phyloP scores from a whole-genome alignment of 2,888 invertebrate genomes.

The Nemapogon koenigi region DNA sequence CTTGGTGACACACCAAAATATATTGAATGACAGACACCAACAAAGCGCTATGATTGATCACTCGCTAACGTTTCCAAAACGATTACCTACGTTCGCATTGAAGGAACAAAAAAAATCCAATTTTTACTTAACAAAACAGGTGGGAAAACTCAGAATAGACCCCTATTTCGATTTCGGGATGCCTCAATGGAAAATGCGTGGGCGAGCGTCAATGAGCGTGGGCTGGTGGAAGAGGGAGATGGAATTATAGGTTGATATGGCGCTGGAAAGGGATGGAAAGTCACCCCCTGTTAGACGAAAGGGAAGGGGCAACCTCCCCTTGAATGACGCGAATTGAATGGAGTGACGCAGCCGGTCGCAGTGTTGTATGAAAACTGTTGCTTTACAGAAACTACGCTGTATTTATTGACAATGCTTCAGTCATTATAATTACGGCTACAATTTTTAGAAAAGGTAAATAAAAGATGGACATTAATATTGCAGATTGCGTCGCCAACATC shows the following conservation, averaged over 20 bases:
- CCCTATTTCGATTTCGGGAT: not conserved
- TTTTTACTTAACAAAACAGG: too few species aligned
- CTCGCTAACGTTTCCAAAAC: too few species aligned
- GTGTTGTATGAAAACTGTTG: conserved; percentile 7
- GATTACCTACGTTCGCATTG: too few species aligned
- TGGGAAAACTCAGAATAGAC: too few species aligned
- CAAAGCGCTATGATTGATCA: too few species aligned
- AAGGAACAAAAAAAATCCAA: too few species aligned
- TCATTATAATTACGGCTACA: too few species aligned
- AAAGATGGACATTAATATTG: too few species aligned
- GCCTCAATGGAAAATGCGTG: conserved; percentile 6
- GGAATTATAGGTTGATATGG: not conserved
- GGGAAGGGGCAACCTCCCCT: not conserved
- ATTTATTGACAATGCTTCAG: not conserved
- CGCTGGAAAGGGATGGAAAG: not conserved
- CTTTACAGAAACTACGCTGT: not conserved
- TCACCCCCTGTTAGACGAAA: not conserved
- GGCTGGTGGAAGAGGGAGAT: conserved; percentile 2
- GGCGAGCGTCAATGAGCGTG: conserved; percentile 6
- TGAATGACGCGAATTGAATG: conserved; percentile 8
- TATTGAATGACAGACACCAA: too few species aligned
- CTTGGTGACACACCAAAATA: too few species aligned
- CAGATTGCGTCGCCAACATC: too few species aligned
- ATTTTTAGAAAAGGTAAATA: too few species aligned
- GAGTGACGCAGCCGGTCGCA: conserved; percentile 2